A percentile compares a stretch with the other conserved stretches of the same genome.
These are phyloP conservation scores for Timema cristinae DNA, from an alignment of 2,888 invertebrate species.

Conservation along the genomic window DNA sequence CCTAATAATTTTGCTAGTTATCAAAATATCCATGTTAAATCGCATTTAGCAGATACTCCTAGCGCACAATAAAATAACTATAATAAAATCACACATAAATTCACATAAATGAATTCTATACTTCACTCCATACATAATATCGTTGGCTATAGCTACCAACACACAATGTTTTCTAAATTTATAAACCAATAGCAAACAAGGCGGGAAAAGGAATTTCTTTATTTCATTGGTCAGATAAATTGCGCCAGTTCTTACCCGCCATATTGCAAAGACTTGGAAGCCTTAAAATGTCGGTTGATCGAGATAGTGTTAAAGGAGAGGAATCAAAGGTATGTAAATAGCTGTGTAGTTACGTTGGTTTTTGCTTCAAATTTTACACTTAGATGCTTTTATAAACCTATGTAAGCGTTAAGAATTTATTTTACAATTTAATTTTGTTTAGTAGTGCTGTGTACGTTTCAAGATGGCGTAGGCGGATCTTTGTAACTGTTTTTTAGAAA, in stretches of 20 bases:
- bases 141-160: too few species aligned
- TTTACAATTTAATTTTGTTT: too few species aligned
- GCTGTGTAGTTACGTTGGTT: conserved; percentile 12
- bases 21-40: too few species aligned
- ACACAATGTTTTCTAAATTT: too few species aligned
- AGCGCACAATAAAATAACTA: too few species aligned
- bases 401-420: too few species aligned
- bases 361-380: conserved; percentile 14
- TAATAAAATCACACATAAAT: too few species aligned
- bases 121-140: too few species aligned
- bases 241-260: conserved; percentile 30
- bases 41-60: too few species aligned
- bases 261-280: conserved; percentile 24
- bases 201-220: conserved; percentile 24
- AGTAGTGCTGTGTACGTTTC: neutral
- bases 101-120: too few species aligned
- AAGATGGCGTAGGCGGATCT: conserved; percentile 31
- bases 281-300: conserved; percentile 45
- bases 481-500: conserved; percentile 26
- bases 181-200: neutral
- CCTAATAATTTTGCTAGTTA: too few species aligned
- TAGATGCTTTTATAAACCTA: too few species aligned
- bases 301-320: conserved; percentile 45
- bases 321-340: conserved; percentile 42
- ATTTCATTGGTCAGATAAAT: conserved; percentile 37